A percentile compares a stretch with the other conserved stretches of the same genome.
Conservation (phyloP, 2,888 invertebrate species). For the Hermaeophaga mercurialis region DNA sequence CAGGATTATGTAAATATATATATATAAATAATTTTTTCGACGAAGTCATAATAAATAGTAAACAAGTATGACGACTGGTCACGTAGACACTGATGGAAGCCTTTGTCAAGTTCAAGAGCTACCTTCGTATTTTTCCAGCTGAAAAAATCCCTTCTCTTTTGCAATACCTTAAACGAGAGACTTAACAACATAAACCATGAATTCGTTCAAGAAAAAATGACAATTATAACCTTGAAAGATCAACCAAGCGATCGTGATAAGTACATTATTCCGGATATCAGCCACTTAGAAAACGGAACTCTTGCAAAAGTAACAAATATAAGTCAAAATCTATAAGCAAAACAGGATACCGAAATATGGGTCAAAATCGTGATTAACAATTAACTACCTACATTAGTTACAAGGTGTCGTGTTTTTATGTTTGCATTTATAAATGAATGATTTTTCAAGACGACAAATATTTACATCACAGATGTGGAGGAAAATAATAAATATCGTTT, state of each 20-base stretch:
- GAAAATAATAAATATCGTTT: no score
- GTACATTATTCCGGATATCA: conserved; percentile 15
- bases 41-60: no score
- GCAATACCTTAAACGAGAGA: neutral
- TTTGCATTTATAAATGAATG: no score
- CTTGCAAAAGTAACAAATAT: conserved; percentile 18
- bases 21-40: no score
- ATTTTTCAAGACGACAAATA: no score
- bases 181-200: conserved; percentile 17
- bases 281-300: conserved; percentile 30
- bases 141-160: conserved; percentile 12
- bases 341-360: conserved; percentile 8
- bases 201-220: conserved; percentile 26
- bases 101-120: conserved; percentile 10
- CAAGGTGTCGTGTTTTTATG: neutral
- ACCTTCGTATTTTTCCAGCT: neutral
- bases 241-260: conserved; percentile 19
- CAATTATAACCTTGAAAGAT: conserved; percentile 24
- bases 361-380: neutral
- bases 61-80: neutral
- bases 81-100: neutral
- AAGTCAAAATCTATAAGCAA: conserved; percentile 23
- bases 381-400: no score
- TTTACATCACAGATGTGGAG: no score
- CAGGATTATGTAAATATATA: no score